A percentile compares a stretch with the other conserved stretches of the same genome.
Evolutionary conservation across 2,888 invertebrate genomes (phyloP).

Genomic region (Dasysyrphus albostriatus): DNA sequence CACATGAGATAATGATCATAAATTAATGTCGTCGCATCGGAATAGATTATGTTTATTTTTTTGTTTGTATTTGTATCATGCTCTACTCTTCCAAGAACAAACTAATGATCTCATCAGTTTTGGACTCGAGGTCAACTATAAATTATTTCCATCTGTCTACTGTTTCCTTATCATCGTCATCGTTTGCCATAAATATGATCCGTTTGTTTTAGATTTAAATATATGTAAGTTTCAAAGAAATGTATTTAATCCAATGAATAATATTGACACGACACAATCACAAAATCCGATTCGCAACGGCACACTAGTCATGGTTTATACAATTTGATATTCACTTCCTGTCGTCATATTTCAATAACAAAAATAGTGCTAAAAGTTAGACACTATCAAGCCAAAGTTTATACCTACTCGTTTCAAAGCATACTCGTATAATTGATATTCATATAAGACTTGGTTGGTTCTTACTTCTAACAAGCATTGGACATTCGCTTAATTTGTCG

Average conservation of each 20-base stretch:
- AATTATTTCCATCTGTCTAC: too few species aligned
- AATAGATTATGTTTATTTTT: too few species aligned
- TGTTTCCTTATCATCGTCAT: too few species aligned
- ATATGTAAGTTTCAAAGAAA: not conserved
- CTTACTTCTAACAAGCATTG: conserved; percentile 53
- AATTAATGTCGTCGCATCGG: too few species aligned
- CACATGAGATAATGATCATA: too few species aligned
- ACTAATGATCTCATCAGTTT: too few species aligned
- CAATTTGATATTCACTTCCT: conserved; percentile 64
- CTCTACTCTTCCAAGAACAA: too few species aligned
- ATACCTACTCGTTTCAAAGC: not conserved
- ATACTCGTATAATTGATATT: conserved; percentile 57
- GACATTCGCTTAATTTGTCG: conserved; percentile 57
- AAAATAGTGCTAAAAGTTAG: conserved; percentile 8
- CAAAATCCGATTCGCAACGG: conserved; percentile 46
- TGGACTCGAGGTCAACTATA: too few species aligned
- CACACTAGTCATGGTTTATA: conserved; percentile 32
- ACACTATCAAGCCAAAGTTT: not conserved
- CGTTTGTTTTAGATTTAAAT: too few species aligned
- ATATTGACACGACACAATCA: conserved; percentile 2
- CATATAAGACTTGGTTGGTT: conserved; percentile 24
- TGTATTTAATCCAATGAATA: conserved; percentile 19
- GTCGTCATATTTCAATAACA: conserved; percentile 55
- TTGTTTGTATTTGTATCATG: too few species aligned
- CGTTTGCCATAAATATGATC: too few species aligned